A percentile compares a stretch with the other conserved stretches of the same genome.
Conservation (phyloP, 1,140 invertebrate genomes). For the Nixonia krombeini region DNA sequence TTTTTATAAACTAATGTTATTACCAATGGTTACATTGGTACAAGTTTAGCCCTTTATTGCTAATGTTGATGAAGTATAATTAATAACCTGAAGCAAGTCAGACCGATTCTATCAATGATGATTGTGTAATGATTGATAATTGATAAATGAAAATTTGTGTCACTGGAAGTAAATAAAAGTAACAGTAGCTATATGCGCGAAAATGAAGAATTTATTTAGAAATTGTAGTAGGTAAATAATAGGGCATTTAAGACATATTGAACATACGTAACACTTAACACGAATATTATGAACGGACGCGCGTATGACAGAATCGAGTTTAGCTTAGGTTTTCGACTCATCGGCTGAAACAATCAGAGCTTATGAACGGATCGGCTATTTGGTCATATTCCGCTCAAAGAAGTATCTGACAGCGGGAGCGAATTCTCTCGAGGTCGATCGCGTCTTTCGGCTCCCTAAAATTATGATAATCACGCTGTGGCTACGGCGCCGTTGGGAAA, state of each 20-base stretch:
- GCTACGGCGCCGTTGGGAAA: constrained; percentile 38
- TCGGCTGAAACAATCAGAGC: constrained; percentile 44
- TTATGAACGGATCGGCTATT: constrained; percentile 48
- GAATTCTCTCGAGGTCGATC: constrained; percentile 50
- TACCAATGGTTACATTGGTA: too few species aligned
- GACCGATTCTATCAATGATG: too few species aligned
- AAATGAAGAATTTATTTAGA: constrained; percentile 7
- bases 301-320: constrained; percentile 17
- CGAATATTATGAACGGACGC: constrained; percentile 1
- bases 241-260: constrained; percentile 23
- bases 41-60: too few species aligned
- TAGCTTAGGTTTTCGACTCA: constrained; percentile 34
- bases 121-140: too few species aligned
- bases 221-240: constrained; percentile 16
- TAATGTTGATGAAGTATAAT: too few species aligned
- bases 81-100: too few species aligned
- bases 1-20: too few species aligned
- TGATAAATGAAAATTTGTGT: too few species aligned
- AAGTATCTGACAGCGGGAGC: constrained; percentile 44
- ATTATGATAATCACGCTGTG: constrained; percentile 41
- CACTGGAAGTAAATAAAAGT: constrained; percentile 12
- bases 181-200: constrained; percentile 1
- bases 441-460: constrained; percentile 46
- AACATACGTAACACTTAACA: constrained; percentile 9
- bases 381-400: constrained; percentile 42